phyloP scores from a whole-genome alignment of 2,797 vertebrate genomes.

The Sylvilagus floridanus region DNA sequence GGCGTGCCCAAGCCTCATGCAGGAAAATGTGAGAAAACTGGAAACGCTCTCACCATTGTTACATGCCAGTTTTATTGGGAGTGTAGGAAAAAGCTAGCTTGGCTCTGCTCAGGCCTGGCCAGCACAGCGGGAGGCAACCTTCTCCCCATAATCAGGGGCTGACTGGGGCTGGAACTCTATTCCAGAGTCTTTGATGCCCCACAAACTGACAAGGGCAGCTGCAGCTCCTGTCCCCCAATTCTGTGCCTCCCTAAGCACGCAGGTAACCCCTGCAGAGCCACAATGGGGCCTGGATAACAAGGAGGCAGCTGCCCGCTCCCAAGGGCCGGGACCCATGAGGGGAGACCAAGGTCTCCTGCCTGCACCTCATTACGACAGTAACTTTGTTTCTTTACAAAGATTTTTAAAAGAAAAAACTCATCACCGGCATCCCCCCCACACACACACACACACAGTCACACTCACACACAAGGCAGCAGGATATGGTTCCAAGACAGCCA shows the following conservation, averaged over 20 bases:
- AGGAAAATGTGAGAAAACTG: conserved; percentile 60
- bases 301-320: background rate
- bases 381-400: conserved; percentile 65
- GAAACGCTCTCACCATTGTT: conserved; percentile 74
- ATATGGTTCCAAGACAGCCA: conserved; percentile 80
- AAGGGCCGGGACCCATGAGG: background rate
- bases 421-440: too few relatives aligned
- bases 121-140: background rate
- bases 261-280: background rate
- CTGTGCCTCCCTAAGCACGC: background rate
- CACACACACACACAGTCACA: background rate
- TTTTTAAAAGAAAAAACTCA: conserved; percentile 34
- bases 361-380: conserved; percentile 63
- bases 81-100: conserved; percentile 50
- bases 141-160: background rate
- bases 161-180: background rate
- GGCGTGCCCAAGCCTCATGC: background rate
- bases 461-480: conserved; percentile 64
- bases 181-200: background rate
- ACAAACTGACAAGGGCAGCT: background rate
- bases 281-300: background rate
- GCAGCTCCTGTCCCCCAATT: background rate
- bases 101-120: background rate
- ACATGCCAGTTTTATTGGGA: conserved; percentile 58
- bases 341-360: background rate